A percentile compares a stretch with the other conserved stretches of the same genome.
phyloP scores from a whole-genome alignment of 2,113 vertebrate genomes.

The Dasyornis broadbenti region DNA sequence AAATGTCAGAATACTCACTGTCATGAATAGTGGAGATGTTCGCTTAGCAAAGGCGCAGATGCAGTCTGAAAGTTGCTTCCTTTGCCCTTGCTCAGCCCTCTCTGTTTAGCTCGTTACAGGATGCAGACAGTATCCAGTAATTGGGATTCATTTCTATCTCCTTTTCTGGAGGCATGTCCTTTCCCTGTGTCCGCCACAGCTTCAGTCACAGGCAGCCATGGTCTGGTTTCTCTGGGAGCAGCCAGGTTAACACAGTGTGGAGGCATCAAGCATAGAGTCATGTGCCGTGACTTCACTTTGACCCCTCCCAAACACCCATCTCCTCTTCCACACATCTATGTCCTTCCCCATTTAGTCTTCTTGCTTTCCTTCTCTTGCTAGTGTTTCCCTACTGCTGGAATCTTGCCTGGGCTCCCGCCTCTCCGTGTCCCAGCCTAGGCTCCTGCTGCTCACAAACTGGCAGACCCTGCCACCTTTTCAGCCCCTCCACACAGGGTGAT shows the following conservation, averaged over 20 bases:
- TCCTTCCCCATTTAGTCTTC: background rate
- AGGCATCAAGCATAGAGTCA: background rate
- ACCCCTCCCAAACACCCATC: background rate
- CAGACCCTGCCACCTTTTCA: background rate
- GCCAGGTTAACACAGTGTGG: rapidly evolving
- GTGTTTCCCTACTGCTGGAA: background rate
- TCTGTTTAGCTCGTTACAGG: background rate
- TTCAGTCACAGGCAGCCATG: rapidly evolving
- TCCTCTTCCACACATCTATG: background rate
- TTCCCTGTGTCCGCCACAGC: background rate
- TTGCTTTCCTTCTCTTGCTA: background rate
- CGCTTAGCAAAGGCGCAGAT: background rate
- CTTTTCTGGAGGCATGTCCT: background rate
- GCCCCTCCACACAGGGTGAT: background rate
- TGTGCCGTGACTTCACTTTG: background rate
- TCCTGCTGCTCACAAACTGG: background rate
- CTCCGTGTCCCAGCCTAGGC: background rate
- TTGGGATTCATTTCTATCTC: background rate
- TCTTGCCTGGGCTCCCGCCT: background rate
- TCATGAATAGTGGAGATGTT: background rate
- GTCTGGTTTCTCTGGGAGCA: background rate
- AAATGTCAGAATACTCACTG: background rate
- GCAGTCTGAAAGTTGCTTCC: background rate
- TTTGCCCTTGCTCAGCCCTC: background rate
- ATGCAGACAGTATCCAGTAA: background rate